Conservation (phyloP, 2,888 invertebrate species). For the Teleogryllus oceanicus region DNA sequence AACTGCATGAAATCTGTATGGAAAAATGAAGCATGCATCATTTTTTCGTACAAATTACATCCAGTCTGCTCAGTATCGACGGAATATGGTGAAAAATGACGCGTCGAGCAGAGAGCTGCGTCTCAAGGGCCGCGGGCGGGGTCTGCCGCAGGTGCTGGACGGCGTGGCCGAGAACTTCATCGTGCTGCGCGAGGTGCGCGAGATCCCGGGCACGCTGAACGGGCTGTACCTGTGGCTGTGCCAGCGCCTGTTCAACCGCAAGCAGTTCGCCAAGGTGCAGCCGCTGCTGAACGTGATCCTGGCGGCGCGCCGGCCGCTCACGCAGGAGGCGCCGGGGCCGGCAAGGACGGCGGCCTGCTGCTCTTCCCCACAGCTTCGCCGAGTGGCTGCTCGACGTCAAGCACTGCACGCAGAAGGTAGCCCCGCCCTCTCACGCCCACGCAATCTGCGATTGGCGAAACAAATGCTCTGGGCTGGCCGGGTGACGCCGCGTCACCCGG, state of each 20-base stretch:
- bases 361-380: conserved; percentile 91
- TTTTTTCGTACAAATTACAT: no score
- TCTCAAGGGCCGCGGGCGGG: no score
- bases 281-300: conserved; percentile 82
- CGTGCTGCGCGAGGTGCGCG: conserved; percentile 78
- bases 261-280: conserved; percentile 82
- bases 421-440: no score
- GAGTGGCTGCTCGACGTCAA: conserved; percentile 97
- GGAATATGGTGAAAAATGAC: no score
- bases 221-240: conserved; percentile 94
- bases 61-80: no score
- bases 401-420: conserved; percentile 81
- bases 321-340: conserved; percentile 63
- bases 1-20: no score
- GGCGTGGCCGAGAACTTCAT: conserved; percentile 92
- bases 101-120: no score
- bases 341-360: conserved; percentile 53
- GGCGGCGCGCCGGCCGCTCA: conserved; percentile 81
- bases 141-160: conserved; percentile 60
- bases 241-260: conserved; percentile 84
- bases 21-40: no score
- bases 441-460: no score
- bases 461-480: no score
- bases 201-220: conserved; percentile 93
- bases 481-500: no score